Evolutionary conservation across 2,113 vertebrate genomes (phyloP).

Genomic region (Diglossa brunneiventris): DNA sequence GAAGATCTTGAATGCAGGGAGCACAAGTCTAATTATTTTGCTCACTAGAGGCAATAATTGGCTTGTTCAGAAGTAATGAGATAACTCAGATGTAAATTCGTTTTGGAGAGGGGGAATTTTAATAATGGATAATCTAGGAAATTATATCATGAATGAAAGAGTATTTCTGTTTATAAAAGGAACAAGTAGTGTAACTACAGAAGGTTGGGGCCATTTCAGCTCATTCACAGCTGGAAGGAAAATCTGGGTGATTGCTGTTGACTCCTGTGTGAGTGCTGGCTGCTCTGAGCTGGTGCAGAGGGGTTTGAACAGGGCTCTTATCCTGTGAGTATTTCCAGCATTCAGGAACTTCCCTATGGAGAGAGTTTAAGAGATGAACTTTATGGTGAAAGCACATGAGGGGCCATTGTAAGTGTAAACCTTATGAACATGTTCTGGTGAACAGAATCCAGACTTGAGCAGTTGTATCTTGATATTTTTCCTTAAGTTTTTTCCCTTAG

Average conservation of each 20-base stretch:
- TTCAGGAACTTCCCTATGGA: neutral
- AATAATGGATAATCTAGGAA: slow-evolving; percentile 74
- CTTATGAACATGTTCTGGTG: neutral
- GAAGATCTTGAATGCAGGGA: neutral
- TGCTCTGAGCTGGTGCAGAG: neutral
- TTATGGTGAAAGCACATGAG: rapidly evolving
- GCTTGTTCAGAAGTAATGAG: slow-evolving; percentile 71
- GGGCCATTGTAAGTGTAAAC: neutral
- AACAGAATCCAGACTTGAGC: neutral
- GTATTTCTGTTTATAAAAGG: slow-evolving; percentile 59
- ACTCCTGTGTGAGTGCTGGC: neutral
- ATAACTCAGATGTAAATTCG: slow-evolving; percentile 77
- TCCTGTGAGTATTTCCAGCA: neutral
- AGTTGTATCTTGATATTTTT: neutral
- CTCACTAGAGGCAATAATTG: slow-evolving; percentile 66
- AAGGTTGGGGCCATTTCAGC: slow-evolving; percentile 20
- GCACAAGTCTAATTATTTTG: slow-evolving; percentile 65
- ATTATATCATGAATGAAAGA: slow-evolving; percentile 57
- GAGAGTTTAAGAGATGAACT: neutral
- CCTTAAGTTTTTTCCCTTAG: neutral
- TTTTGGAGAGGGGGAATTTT: slow-evolving; percentile 65
- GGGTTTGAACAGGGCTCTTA: neutral
- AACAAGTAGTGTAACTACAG: slow-evolving; percentile 22
- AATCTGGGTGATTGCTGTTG: slow-evolving; percentile 7
- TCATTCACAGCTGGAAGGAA: slow-evolving; percentile 29